Evolutionary conservation across 2,888 invertebrate species (phyloP), one percentile per base, ranked within the genome.

Genomic region (Acrocyrtus sp.): DNA sequence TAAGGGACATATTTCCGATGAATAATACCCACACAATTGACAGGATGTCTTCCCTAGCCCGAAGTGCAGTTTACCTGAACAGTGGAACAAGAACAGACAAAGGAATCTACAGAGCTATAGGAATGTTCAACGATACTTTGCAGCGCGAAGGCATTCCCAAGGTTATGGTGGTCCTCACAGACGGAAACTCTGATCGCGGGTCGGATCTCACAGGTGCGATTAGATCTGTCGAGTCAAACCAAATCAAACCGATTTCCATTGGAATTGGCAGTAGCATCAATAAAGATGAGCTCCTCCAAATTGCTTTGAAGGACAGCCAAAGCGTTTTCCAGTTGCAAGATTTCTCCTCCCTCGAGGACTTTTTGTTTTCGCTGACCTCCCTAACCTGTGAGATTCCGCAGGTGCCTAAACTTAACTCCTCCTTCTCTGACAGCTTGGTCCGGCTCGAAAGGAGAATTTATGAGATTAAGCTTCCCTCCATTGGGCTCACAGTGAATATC

Each of bases 371-470:
- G n/a, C n/a, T 79, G 0, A 77, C 75, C 39, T 21, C 58, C 0
- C 65, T 58, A 0, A 65, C 75, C 6, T 79, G 79, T 48, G 65
- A 74, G 15, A 43, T 68, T 12, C 74, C 79, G 0, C 74, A 74
- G 41, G 19, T 27, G 34, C 75, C 77, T 0, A 41, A 19, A 2
- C 12, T 63, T 1, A 74, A 76, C 17, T 21, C 10, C 10, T 57
- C 69, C n/a, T 26, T 66, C 8, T 21, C 29, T 1, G 79, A 76
- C 19, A 29, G 26, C 1, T 10, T 78, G 3, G 48, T 41, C 5
- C 12, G 53, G 41, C 43, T 63, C 27, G 75, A 78, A 34, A 67
- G 39, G 22, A 22, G 78, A 12, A 57, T 56, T 27, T 78, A 70
- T 50, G 1, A 57, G 1, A 58, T 68, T 27, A n/a, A 45, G 26